Evolutionary conservation across 2,888 invertebrate genomes (phyloP), one percentile per base, ranked within the genome.

Genomic region (Prosopocoilus inquinatus): DNA sequence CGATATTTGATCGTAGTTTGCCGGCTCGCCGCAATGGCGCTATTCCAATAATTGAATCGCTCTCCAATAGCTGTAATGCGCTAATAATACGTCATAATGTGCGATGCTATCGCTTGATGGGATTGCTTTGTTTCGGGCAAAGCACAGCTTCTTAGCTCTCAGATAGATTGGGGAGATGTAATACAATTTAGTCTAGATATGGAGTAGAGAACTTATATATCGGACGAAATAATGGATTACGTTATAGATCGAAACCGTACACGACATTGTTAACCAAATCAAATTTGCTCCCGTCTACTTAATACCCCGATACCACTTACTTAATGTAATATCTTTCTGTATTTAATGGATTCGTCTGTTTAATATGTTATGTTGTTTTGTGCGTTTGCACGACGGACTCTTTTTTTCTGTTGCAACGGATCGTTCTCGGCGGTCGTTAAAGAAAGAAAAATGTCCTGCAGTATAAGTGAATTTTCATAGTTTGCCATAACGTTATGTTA

Each of bases 31-130:
- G 72, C 74, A 74, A 72, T 70, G 74, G 74, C 74, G 75, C 77
- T 74, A 75, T 77, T 77, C 77, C 78, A 75, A 77, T 77, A 78
- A 77, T 78, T 78, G 77, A 78, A 78, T 78, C 75, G 77, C 75
- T 75, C 77, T 77, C 76, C 77, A 75, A 78, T 77, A 77, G 76
- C 76, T 71, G 75, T 77, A 77, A 78, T 77, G 77, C 78, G 76
- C 78, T 77, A 78, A 78, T 78, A 77, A 77, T 78, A 77, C 75
- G 76, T 78, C 78, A 77, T 77, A 77, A 76, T 76, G 75, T 75
- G 75, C 73, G 77, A 76, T 76, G 72, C 70, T 77, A 76, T 76
- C 76, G 73, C 70, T 68, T 75, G 77, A 77, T 77, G 76, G 73
- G 74, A 77, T 77, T 77, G 77, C 77, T 77, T 77, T 77, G 77